phyloP scores from a whole-genome alignment of 2,797 vertebrate species.

The Gephyroberyx darwinii region DNA sequence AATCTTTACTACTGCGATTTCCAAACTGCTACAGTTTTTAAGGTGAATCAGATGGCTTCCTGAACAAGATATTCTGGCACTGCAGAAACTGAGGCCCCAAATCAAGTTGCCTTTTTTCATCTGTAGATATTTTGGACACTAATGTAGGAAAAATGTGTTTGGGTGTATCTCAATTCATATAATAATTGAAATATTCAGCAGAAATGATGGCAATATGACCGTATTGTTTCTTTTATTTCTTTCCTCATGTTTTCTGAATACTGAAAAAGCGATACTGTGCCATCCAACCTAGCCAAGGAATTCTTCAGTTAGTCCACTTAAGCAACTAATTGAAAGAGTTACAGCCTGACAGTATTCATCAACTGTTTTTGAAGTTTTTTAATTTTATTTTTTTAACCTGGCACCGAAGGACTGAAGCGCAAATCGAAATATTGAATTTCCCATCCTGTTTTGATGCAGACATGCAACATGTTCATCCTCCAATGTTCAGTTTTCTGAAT shows the following conservation, averaged over 20 bases:
- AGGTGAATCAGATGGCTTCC: not conserved
- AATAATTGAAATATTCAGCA: not conserved
- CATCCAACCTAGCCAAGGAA: conserved; percentile 7
- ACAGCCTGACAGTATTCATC: conserved; percentile 15
- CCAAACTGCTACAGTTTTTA: no score
- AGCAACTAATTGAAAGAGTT: conserved; percentile 43
- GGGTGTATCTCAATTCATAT: not conserved
- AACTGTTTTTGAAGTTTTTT: conserved; percentile 22
- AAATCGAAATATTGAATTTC: conserved; percentile 25
- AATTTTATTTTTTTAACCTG: conserved; percentile 1
- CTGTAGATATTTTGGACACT: not conserved
- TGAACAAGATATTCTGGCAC: not conserved
- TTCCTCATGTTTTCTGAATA: not conserved
- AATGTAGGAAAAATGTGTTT: no score
- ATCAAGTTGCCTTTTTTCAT: not conserved
- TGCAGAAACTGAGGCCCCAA: not conserved
- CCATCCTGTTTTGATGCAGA: not conserved
- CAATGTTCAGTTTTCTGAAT: not conserved
- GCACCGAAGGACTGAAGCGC: not conserved
- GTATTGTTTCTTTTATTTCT: not conserved
- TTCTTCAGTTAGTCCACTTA: conserved; percentile 39
- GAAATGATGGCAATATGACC: not conserved
- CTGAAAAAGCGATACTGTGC: not conserved
- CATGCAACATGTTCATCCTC: not conserved
- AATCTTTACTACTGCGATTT: not conserved